These are phyloP conservation scores for Polyommatus iphigenia DNA, from an alignment of 2,888 invertebrate genomes.

Conservation along the genomic window DNA sequence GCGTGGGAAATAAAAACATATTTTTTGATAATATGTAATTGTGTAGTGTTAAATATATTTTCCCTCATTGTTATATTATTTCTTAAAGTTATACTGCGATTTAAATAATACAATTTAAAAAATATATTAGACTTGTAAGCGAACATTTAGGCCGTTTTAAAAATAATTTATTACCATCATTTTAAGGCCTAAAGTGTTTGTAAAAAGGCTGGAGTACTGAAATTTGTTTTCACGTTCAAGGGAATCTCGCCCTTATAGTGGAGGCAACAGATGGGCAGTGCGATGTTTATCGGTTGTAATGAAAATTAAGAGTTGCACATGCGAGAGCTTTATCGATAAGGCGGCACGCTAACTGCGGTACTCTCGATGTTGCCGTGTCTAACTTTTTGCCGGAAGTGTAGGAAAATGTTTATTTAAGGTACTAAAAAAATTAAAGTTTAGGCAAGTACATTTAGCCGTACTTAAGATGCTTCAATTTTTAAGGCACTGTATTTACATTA, in stretches of 20 bases:
- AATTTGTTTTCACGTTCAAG: conserved; percentile 29
- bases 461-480: too few relatives aligned
- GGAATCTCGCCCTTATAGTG: conserved; percentile 36
- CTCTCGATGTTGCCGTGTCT: conserved; percentile 35
- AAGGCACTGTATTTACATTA: too few relatives aligned
- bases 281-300: conserved; percentile 42
- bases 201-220: neutral
- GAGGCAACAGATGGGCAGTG: conserved; percentile 41
- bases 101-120: neutral
- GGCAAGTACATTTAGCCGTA: too few relatives aligned
- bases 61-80: too few relatives aligned
- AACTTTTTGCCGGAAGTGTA: conserved; percentile 25
- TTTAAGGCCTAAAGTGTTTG: neutral
- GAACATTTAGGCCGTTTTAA: neutral
- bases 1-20: too few relatives aligned
- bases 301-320: conserved; percentile 41
- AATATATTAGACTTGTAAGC: neutral
- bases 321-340: conserved; percentile 48
- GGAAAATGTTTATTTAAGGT: neutral
- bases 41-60: too few relatives aligned
- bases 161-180: neutral
- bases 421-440: too few relatives aligned
- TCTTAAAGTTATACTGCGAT: too few relatives aligned
- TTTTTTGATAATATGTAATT: too few relatives aligned
- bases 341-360: conserved; percentile 42